Evolutionary conservation across 2,888 invertebrate species (phyloP).

Genomic region (Cerastis leucographa): DNA sequence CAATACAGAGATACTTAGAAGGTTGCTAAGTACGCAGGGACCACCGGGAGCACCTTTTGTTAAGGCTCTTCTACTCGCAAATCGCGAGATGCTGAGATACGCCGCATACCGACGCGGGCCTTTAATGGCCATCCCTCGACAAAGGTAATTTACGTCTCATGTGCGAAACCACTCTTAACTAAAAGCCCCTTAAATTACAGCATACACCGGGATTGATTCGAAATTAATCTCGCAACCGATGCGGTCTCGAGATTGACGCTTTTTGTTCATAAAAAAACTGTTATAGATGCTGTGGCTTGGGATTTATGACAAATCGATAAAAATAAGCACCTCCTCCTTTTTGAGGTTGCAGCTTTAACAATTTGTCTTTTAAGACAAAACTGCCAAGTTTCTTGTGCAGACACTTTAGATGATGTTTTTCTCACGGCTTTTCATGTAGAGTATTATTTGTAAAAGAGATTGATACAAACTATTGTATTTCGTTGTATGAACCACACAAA

Average conservation of each 20-base stretch:
- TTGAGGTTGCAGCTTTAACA: conserved; percentile 47
- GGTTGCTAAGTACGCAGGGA: conserved; percentile 80
- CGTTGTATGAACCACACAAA: conserved; percentile 12
- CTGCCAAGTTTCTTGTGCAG: conserved; percentile 7
- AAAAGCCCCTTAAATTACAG: conserved; percentile 89
- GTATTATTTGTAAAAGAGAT: background rate
- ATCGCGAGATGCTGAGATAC: conserved; percentile 88
- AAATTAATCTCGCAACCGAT: conserved; percentile 85
- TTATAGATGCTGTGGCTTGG: conserved; percentile 50
- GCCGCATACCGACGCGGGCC: conserved; percentile 85
- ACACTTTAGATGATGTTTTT: conserved; percentile 7
- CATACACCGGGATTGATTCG: conserved; percentile 86
- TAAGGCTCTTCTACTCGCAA: conserved; percentile 85
- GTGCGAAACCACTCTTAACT: conserved; percentile 89
- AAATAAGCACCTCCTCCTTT: conserved; percentile 54
- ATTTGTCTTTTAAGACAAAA: conserved; percentile 27
- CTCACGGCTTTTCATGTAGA: background rate
- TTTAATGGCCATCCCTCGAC: conserved; percentile 87
- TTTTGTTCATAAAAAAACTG: conserved; percentile 69
- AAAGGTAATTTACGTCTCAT: conserved; percentile 89
- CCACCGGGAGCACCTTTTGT: conserved; percentile 88
- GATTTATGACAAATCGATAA: conserved; percentile 65
- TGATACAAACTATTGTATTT: background rate
- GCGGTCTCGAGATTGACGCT: conserved; percentile 75
- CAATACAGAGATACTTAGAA: conserved; percentile 79